Evolutionary conservation across 2,113 vertebrate genomes (phyloP).

Genomic region (Salvator merianae): DNA sequence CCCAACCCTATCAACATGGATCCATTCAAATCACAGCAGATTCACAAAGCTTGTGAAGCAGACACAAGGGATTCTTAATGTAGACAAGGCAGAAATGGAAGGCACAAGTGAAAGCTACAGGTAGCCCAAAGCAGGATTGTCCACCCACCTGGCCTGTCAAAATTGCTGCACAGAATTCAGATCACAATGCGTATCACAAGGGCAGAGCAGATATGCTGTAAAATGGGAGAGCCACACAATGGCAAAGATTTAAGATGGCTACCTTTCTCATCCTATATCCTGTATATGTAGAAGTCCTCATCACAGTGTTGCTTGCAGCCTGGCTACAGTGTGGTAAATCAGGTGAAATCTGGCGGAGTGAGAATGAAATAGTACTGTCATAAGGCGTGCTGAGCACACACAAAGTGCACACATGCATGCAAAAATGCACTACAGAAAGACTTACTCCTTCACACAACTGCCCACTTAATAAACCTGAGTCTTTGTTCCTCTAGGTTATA

Average conservation of each 20-base stretch:
- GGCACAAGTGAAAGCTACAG: slow-evolving; percentile 54
- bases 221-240: neutral
- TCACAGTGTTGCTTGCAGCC: neutral
- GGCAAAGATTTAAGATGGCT: neutral
- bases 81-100: slow-evolving; percentile 87
- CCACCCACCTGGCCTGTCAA: neutral
- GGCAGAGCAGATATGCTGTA: neutral
- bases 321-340: neutral
- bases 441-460: neutral
- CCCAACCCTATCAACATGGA: neutral
- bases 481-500: slow-evolving; percentile 12
- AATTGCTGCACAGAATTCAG: neutral
- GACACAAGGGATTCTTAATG: slow-evolving; percentile 85
- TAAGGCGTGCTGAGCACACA: neutral
- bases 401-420: neutral
- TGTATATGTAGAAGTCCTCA: neutral
- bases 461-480: neutral
- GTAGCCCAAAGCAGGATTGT: neutral
- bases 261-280: neutral
- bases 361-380: neutral
- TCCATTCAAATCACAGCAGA: slow-evolving; percentile 68
- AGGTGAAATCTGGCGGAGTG: neutral
- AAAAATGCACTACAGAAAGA: neutral
- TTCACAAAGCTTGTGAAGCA: slow-evolving; percentile 83
- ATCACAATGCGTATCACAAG: neutral